Percentiles rank a stretch among this genome's conserved stretches.
Evolutionary conservation across 2,888 invertebrate genomes (phyloP).

Genomic region (Dolichomitus sp.): DNA sequence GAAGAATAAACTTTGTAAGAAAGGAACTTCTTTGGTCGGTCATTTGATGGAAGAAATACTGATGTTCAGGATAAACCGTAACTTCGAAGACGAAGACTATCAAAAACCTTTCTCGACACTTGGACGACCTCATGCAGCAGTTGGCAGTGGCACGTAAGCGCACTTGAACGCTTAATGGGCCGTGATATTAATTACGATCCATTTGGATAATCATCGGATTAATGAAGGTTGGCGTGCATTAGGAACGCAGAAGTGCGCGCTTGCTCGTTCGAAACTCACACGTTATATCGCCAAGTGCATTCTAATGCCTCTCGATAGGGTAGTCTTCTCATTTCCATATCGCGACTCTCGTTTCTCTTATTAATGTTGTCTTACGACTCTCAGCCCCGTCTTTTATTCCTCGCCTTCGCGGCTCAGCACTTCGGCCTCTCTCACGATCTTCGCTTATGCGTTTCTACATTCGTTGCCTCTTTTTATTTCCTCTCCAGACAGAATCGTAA

Average conservation of each 20-base stretch:
- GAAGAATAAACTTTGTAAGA: conserved; percentile 26
- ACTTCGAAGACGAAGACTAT: conserved; percentile 12
- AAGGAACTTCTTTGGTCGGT: conserved; percentile 3
- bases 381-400: conserved; percentile 29
- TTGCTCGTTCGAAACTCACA: conserved; percentile 64
- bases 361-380: conserved; percentile 73
- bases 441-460: conserved; percentile 48
- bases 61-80: conserved; percentile 9
- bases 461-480: conserved; percentile 35
- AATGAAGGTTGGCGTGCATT: conserved; percentile 69
- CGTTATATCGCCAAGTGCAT: conserved; percentile 70
- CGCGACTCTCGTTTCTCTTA: conserved; percentile 74
- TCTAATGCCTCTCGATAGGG: conserved; percentile 67
- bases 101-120: conserved; percentile 32
- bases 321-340: conserved; percentile 73
- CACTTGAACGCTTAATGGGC: conserved; percentile 72
- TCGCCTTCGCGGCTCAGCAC: conserved; percentile 35
- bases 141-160: conserved; percentile 28
- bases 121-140: conserved; percentile 16
- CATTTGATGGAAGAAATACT: conserved; percentile 36
- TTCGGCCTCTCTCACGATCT: conserved; percentile 71
- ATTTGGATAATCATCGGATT: conserved; percentile 78
- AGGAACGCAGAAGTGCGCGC: conserved; percentile 58
- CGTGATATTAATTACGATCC: conserved; percentile 78
- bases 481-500: conserved; percentile 52